Percentiles rank a stretch among this genome's conserved stretches.
Evolutionary conservation across 1,140 invertebrate species (phyloP).

Genomic region (Planococcus citri): DNA sequence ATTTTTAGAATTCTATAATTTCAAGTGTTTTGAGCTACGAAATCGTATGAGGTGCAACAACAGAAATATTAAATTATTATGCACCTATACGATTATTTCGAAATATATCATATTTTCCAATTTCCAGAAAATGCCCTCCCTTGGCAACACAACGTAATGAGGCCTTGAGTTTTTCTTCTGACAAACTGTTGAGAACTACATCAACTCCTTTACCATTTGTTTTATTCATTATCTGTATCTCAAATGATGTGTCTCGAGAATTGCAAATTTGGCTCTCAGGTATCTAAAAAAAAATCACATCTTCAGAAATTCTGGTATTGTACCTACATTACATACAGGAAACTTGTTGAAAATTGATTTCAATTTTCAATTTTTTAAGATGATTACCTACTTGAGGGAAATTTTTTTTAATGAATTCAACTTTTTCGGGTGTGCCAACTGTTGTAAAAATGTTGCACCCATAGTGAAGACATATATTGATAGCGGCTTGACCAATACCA

Average conservation of each 20-base stretch:
- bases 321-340: too few relatives aligned
- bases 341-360: too few relatives aligned
- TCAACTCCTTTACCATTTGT: conserved; percentile 57
- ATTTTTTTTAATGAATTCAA: conserved; percentile 46
- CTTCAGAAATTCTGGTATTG: too few relatives aligned
- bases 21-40: too few relatives aligned
- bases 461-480: conserved; percentile 47
- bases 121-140: conserved; percentile 56
- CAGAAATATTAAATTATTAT: too few relatives aligned
- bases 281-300: conserved; percentile 32
- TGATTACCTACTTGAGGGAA: conserved; percentile 49
- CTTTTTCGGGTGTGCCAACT: conserved; percentile 57
- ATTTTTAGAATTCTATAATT: too few relatives aligned
- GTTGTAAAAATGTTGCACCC: conserved; percentile 57
- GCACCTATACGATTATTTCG: background rate
- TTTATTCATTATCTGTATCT: conserved; percentile 46
- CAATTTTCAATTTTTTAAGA: too few relatives aligned
- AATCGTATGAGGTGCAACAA: too few relatives aligned
- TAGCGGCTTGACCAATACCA: conserved; percentile 70
- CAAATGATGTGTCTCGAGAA: conserved; percentile 56
- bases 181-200: conserved; percentile 61
- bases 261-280: conserved; percentile 55
- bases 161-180: conserved; percentile 57
- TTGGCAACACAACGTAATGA: conserved; percentile 44
- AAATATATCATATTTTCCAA: conserved; percentile 50